Base-by-base conservation (phyloP, 2,888 invertebrate species). In the Ophion costatus region DNA sequence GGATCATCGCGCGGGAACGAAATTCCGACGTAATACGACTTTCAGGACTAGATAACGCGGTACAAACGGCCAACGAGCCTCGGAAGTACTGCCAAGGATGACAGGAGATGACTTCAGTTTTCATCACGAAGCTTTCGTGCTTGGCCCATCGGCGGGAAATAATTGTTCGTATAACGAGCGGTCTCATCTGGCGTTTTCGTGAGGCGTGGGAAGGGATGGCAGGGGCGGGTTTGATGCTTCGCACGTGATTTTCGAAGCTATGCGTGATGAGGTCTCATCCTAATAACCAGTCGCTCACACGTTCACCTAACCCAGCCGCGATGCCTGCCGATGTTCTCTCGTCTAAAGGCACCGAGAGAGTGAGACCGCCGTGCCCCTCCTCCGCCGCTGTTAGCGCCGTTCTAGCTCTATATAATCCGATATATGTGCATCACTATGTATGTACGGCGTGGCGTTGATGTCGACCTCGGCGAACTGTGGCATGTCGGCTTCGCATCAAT, bases 401-500 rank as follows among this genome's bases (percentile, higher is more conserved):
- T 79, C 85, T 76, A 81, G 80, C 81, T 83, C 79, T 80, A 80
- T 45, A 45, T 45, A 45, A 45, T 45, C 14, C 14, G 45, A 42
- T 73, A 71, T 57, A 57, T 20, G 66, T 56, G 51, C 45, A 38
- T 80, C 45, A 24, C 51, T 74, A 80, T 33, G 22, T 74, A 88
- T 85, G 33, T 88, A 86, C 84, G 87, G 81, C 88, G 76, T 70
- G 84, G 86, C 79, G 78, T 83, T 80, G 84, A 70, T 73, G 59
- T 70, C 83, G 83, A 82, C 83, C 82, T 88, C 88, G 82, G 88
- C 87, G 90, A 91, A 92, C 91, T 90, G 91, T 92, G 92, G 92
- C 93, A 92, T 93, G 93, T 92, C 92, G 93, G 91, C 90, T 90
- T 91, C 90, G 89, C 92, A 93, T 93, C 93, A 93, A 93, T 93